Evolutionary conservation across 2,888 invertebrate genomes (phyloP), one percentile per base, ranked within the genome.

Genomic region (Lasioglossum figueresi): DNA sequence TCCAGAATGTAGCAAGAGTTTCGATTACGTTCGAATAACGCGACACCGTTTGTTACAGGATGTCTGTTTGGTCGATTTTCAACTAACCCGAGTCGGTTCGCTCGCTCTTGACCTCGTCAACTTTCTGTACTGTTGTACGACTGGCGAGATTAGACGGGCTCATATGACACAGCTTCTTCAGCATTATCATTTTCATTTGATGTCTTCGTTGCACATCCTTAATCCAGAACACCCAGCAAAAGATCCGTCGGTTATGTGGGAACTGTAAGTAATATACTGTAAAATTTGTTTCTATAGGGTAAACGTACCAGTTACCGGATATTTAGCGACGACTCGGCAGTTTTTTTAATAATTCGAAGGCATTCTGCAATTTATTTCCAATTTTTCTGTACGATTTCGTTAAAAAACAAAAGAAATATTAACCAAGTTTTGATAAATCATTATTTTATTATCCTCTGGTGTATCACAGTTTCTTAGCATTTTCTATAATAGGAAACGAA

Each of bases 41-140:
- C 45, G 73, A 76, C 73, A 59, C 63, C 79, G 78, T 84, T 43
- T 88, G 81, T 84, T 88, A 91, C 94, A 97, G 97, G 96, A 89
- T 76, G 95, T 97, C 93, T 96, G 96, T 91, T 95, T 97, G 76
- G 96, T 97, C 45, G 97, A 97, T 93, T 97, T 97, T 93, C 97
- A 97, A 94, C 93, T 97, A 79, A 96, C 96, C 34, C 96, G 97
- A 27, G 97, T 97, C 90, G 97, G 97, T 45, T 97, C 97, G 0
- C 96, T 97, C 74, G 96, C 97, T 0, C 94, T 97, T 72, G 97
- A 97, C 93, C 95, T 97, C 89, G 96, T 96, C 2, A 97, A 96
- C 95, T 94, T 97, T 45, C 94, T 97, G 84, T 97, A 96, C 91
- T 96, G 97, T 86, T 97, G 97, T 90, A 96, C 97, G 48, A 96